Percentiles rank a stretch among this genome's conserved stretches.
These are phyloP conservation scores for Stenopsyche tienmushanensis DNA, from an alignment of 1,140 invertebrate genomes.

Conservation along the genomic window DNA sequence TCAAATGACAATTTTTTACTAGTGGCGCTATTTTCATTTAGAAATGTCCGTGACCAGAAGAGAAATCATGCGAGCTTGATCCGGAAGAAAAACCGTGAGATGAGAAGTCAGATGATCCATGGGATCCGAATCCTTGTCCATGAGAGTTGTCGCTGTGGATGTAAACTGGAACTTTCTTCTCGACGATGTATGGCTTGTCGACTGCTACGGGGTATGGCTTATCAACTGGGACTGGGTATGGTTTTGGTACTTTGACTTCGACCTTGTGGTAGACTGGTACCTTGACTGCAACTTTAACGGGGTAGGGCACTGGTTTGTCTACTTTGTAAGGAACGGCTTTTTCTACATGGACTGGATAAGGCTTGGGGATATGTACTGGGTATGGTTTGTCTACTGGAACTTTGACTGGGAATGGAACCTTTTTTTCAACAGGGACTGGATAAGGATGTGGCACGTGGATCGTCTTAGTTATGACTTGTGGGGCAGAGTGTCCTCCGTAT, in stretches of 20 bases:
- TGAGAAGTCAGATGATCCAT: not conserved
- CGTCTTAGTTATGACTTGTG: constrained; percentile 32
- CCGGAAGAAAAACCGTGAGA: not conserved
- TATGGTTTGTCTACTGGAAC: constrained; percentile 38
- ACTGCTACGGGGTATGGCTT: constrained; percentile 40
- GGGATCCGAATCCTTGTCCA: not conserved
- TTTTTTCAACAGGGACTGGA: constrained; percentile 39
- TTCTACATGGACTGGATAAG: constrained; percentile 40
- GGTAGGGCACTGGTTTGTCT: constrained; percentile 39
- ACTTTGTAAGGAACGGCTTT: constrained; percentile 37
- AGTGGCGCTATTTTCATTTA: no score
- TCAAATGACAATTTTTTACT: no score
- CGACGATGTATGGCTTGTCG: constrained; percentile 36
- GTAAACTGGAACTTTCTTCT: constrained; percentile 37
- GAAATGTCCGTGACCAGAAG: no score
- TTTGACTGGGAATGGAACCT: constrained; percentile 38
- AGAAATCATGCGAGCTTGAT: constrained; percentile 14
- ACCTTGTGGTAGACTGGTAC: constrained; percentile 34
- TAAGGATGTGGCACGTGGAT: constrained; percentile 40
- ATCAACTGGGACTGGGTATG: constrained; percentile 44
- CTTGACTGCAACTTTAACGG: constrained; percentile 39
- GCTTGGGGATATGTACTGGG: constrained; percentile 35
- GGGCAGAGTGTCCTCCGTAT: not conserved
- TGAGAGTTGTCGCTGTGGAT: constrained; percentile 19
- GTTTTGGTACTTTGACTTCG: constrained; percentile 43